Percentiles rank a stretch among this genome's conserved stretches.
These are phyloP conservation scores for Stratiomys singularior DNA, from an alignment of 2,888 invertebrate genomes.

Conservation along the genomic window DNA sequence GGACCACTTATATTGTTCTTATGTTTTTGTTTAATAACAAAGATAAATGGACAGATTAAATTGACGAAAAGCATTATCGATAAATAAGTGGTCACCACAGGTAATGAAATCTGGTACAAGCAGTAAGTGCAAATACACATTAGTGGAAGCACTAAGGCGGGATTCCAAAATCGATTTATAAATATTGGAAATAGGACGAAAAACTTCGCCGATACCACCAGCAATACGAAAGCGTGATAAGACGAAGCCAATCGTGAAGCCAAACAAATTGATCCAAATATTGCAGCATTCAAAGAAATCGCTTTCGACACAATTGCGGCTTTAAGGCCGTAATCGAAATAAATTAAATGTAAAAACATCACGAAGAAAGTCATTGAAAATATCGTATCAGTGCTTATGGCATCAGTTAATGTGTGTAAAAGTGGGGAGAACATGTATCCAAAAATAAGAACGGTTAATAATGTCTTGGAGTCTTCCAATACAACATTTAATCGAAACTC, in stretches of 20 bases:
- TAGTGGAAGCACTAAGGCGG: slow-evolving; percentile 68
- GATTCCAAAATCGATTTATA: slow-evolving; percentile 71
- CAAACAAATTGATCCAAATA: slow-evolving; percentile 94
- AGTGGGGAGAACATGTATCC: slow-evolving; percentile 92
- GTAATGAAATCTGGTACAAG: slow-evolving; percentile 70
- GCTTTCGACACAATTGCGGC: slow-evolving; percentile 91
- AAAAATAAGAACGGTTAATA: slow-evolving; percentile 83
- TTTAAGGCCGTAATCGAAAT: slow-evolving; percentile 88
- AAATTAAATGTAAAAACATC: slow-evolving; percentile 87
- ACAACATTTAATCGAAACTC: slow-evolving; percentile 58
- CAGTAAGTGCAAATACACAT: slow-evolving; percentile 67
- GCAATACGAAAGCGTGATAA: slow-evolving; percentile 86
- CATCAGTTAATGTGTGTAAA: slow-evolving; percentile 92
- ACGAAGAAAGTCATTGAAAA: slow-evolving; percentile 91
- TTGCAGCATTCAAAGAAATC: slow-evolving; percentile 91
- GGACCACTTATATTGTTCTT: slow-evolving; percentile 96
- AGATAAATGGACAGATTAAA: slow-evolving; percentile 78
- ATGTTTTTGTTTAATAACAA: slow-evolving; percentile 79
- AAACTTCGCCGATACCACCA: slow-evolving; percentile 87
- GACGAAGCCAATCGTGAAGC: slow-evolving; percentile 90
- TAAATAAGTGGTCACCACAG: slow-evolving; percentile 72
- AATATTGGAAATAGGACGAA: slow-evolving; percentile 91
- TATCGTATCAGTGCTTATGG: slow-evolving; percentile 97
- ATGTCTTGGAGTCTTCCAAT: slow-evolving; percentile 78
- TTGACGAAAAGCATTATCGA: slow-evolving; percentile 73